Evolutionary conservation across 2,113 vertebrate genomes (phyloP), one percentile per base, ranked within the genome.

Genomic region (Scytalopus superciliaris): DNA sequence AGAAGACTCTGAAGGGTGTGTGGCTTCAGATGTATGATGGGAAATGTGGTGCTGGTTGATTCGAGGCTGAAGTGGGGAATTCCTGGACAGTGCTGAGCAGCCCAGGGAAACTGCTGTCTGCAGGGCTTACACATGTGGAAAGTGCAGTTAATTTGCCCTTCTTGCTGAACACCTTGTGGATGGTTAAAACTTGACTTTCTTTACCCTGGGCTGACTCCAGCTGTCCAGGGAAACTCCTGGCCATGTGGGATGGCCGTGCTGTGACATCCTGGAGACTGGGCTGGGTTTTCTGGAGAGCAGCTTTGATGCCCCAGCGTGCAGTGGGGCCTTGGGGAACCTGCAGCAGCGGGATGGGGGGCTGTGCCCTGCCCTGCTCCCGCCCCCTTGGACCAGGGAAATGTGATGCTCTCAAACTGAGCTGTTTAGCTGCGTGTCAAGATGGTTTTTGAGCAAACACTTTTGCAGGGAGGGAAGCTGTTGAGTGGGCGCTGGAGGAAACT

Each of bases 401-500:
- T 9, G 52, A 25, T 72, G 84, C 53, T 84, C 79, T 87, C 62
- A 5, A 37, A 23, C n/a, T 1, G 9, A 50, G 35, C 78, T 72
- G 44, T 42, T 88, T 3, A 76, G 67, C 63, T 81, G 35, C 4
- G 0, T 7, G 39, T 75, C 82, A 56, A 3, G 83, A 75, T n/a
- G 40, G 76, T 68, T 67, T 90, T 90, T 19, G 31, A 89, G 76
- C 90, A 88, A 86, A 84, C 47, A 11, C 77, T 96, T 93, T 92
- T 52, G 31, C 73, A 72, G 19, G 16, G 47, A 88, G 64, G 72
- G 76, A 88, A 93, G 85, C 93, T 88, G 87, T 55, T 66, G 81
- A 83, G 78, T 93, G 87, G 89, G 90, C 2, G 66, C 87, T 91
- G 81, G 87, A 91, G 83, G 92, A 86, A 89, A 64, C n/a, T 47